Evolutionary conservation across 2,113 vertebrate species (phyloP).

Genomic region (Ariopsis seemanni): DNA sequence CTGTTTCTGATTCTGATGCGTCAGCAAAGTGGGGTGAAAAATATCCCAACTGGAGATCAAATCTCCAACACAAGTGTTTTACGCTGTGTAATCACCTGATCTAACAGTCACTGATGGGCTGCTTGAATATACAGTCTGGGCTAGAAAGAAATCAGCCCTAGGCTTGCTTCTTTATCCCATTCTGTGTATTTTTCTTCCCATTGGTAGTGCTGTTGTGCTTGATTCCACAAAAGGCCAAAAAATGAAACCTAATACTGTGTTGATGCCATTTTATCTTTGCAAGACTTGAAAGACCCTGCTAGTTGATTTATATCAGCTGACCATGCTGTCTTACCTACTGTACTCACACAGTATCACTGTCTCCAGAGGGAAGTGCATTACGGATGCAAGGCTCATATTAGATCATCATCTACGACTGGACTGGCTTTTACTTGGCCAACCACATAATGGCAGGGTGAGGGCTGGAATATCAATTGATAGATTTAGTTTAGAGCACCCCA

Average conservation of each 20-base stretch:
- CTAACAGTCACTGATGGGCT: background rate
- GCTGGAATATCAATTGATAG: conserved; percentile 36
- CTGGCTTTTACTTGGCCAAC: conserved; percentile 29
- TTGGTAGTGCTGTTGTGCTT: background rate
- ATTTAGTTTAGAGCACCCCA: conserved; percentile 29
- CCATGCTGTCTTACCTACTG: background rate
- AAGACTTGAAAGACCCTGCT: background rate
- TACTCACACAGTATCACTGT: background rate
- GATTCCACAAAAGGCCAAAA: background rate
- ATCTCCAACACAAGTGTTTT: background rate
- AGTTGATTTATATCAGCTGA: background rate
- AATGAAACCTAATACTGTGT: background rate
- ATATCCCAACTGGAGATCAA: background rate
- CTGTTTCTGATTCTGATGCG: background rate
- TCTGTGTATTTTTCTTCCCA: background rate
- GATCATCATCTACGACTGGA: conserved; percentile 9
- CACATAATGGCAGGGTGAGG: conserved; percentile 36
- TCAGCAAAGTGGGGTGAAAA: background rate
- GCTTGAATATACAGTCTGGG: background rate
- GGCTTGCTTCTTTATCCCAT: background rate
- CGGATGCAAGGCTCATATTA: conserved; percentile 3
- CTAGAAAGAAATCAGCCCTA: background rate
- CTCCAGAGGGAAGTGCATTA: conserved; percentile 8
- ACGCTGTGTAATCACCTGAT: background rate
- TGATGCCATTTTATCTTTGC: background rate